A percentile compares a stretch with the other conserved stretches of the same genome.
Evolutionary conservation across 2,797 vertebrate genomes (phyloP).

Genomic region (Sebastes alutus): DNA sequence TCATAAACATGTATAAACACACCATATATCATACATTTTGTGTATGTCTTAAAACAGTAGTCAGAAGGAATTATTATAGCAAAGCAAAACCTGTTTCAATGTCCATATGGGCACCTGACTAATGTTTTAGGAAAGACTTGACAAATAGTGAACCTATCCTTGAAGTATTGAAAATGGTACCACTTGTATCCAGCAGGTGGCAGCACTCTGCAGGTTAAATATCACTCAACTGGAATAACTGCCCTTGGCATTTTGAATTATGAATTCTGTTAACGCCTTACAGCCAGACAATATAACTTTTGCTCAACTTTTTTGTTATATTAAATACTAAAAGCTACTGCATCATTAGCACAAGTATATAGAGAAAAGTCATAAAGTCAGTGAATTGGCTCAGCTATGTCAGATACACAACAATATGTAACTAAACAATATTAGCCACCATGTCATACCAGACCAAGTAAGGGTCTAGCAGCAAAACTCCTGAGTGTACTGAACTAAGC

Average conservation of each 20-base stretch:
- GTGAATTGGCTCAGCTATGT: background rate
- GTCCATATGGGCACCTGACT: background rate
- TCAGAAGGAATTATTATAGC: background rate
- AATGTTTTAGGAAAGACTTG: background rate
- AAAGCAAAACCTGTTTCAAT: background rate
- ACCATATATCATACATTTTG: background rate
- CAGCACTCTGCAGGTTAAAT: constrained; percentile 26
- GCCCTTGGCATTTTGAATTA: background rate
- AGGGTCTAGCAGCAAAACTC: background rate
- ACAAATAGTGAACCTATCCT: background rate
- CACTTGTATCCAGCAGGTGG: constrained; percentile 56
- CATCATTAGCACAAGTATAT: background rate
- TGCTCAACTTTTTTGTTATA: background rate
- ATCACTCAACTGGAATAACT: background rate
- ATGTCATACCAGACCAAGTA: background rate
- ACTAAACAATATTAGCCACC: background rate
- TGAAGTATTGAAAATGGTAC: constrained; percentile 2
- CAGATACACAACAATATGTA: background rate
- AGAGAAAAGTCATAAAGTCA: background rate
- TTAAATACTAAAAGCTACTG: background rate
- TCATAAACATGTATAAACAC: background rate
- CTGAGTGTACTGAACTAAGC: no score
- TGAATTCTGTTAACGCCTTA: background rate
- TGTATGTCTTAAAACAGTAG: no score
- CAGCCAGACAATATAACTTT: background rate